These are phyloP conservation scores for Neopipo cinnamomea DNA, from an alignment of 2,113 vertebrate species.

Conservation along the genomic window DNA sequence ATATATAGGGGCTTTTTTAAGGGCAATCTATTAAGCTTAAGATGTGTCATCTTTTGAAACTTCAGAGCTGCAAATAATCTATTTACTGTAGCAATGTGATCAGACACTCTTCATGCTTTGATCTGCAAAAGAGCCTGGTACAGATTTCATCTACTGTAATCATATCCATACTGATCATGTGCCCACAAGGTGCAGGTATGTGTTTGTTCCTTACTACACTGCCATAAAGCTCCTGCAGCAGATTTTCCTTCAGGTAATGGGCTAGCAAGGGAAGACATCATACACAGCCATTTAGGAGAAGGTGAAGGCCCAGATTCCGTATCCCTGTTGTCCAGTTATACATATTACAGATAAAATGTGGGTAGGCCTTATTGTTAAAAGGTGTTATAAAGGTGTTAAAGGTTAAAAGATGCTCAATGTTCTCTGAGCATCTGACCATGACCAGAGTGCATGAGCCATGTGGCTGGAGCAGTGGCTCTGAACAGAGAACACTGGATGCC, in stretches of 20 bases:
- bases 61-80: background rate
- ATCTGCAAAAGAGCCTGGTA: background rate
- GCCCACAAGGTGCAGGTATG: background rate
- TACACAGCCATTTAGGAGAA: background rate
- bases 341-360: background rate
- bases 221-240: background rate
- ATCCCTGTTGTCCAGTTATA: background rate
- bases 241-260: background rate
- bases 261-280: background rate
- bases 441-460: background rate
- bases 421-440: background rate
- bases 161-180: background rate
- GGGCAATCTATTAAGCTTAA: background rate
- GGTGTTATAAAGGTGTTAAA: too few species aligned
- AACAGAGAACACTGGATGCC: background rate
- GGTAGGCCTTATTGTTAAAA: background rate
- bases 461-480: background rate
- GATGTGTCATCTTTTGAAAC: background rate
- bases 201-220: rapidly evolving
- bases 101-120: background rate
- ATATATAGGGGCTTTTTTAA: background rate
- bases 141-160: background rate
- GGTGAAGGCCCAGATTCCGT: background rate
- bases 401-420: too few species aligned
- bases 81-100: background rate